phyloP scores from a whole-genome alignment of 2,888 invertebrate genomes.

The Ornithoptera alexandrae region DNA sequence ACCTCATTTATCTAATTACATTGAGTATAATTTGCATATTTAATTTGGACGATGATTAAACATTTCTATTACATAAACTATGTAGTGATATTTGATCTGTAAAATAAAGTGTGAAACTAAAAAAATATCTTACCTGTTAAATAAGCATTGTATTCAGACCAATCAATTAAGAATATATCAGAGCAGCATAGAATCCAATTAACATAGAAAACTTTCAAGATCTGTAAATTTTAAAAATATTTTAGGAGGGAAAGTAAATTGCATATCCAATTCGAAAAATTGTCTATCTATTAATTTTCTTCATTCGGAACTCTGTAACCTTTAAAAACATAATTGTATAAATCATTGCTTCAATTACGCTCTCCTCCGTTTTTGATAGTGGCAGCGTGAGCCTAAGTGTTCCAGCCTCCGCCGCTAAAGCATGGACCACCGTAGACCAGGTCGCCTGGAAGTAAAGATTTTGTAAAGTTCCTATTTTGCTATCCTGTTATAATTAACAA shows the following conservation, averaged over 20 bases:
- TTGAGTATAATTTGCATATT: too few relatives aligned
- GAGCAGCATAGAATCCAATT: slow-evolving; percentile 64
- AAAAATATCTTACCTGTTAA: slow-evolving; percentile 46
- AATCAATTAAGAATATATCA: slow-evolving; percentile 66
- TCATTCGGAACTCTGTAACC: slow-evolving; percentile 38
- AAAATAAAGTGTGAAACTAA: too few relatives aligned
- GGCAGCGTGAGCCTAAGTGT: slow-evolving; percentile 61
- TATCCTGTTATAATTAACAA: neutral
- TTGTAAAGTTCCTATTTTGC: neutral
- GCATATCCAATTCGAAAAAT: neutral
- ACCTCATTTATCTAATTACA: too few relatives aligned
- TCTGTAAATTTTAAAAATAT: slow-evolving; percentile 41
- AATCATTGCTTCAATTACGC: slow-evolving; percentile 51
- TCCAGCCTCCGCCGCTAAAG: slow-evolving; percentile 65
- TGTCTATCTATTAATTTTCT: neutral
- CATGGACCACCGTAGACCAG: slow-evolving; percentile 58
- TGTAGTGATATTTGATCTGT: neutral
- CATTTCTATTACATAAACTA: too few relatives aligned
- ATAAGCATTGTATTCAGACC: slow-evolving; percentile 63
- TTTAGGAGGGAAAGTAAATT: neutral
- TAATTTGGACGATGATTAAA: too few relatives aligned
- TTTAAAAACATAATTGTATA: slow-evolving; percentile 57
- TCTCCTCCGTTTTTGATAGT: slow-evolving; percentile 54
- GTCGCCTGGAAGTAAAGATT: slow-evolving; percentile 47
- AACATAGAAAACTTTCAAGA: slow-evolving; percentile 55